Evolutionary conservation across 2,888 invertebrate genomes (phyloP), one percentile per base, ranked within the genome.

Genomic region (Andrena haemorrhoa): DNA sequence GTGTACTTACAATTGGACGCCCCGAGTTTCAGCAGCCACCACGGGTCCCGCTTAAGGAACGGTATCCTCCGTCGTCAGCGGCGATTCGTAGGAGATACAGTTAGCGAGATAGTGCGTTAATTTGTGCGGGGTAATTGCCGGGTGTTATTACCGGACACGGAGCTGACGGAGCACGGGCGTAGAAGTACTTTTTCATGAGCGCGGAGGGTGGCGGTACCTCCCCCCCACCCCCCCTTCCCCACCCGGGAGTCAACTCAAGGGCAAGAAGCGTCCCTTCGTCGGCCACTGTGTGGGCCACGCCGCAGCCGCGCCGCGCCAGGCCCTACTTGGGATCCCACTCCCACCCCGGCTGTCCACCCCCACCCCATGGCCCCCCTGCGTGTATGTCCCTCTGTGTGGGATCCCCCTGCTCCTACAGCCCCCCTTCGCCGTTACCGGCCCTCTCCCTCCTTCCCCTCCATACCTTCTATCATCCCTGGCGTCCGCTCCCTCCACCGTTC

Each of bases 191-290:
- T 56, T 56, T 56, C 56, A 56, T 26, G 56, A 56, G 56, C 56
- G 56, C 23, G 23, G 56, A 26, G 56, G 56, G 56, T 56, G 23
- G 26, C 56, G 56, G 56, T n/a, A n/a, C n/a, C n/a, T n/a, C n/a
- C n/a, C n/a, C n/a, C n/a, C n/a, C n/a, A n/a, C n/a, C n/a, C n/a
- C n/a, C n/a, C n/a, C n/a, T 26, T 23, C 47, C 47, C 88, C 82
- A n/a, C 87, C 88, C 88, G 88, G 82, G 79, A 89, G 89, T 86
- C 82, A 86, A 87, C 88, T 87, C 89, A 87, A 89, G 89, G 89
- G 88, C 89, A 89, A 87, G 89, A 84, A 88, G 86, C 83, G 86
- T 89, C 88, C 87, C 89, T 87, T 89, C 81, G 83, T 75, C 76
- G 66, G 64, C 76, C 80, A 70, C 23, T 23, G 80, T 73, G 78